phyloP scores from a whole-genome alignment of 1,140 invertebrate species.

The Ladona fulva region DNA sequence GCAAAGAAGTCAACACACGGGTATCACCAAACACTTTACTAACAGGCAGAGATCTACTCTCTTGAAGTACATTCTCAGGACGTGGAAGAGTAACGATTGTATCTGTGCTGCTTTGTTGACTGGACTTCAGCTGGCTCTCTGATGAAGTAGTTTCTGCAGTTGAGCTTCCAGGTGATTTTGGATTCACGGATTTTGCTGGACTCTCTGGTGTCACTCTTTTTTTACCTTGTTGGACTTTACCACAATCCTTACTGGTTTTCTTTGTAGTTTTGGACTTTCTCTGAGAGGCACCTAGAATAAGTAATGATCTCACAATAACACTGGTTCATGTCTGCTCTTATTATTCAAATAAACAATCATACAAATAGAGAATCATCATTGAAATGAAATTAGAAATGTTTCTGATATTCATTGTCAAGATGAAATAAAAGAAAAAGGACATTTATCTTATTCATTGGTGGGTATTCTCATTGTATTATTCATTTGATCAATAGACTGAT shows the following conservation, averaged over 20 bases:
- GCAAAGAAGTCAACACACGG: neutral
- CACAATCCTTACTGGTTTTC: neutral
- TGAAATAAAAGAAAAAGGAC: too few species aligned
- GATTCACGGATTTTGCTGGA: neutral
- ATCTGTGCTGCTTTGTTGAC: neutral
- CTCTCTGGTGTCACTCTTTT: too few species aligned
- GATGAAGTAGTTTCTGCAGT: neutral
- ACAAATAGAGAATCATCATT: too few species aligned
- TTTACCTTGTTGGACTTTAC: too few species aligned
- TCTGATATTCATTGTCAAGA: too few species aligned
- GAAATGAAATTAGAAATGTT: too few species aligned
- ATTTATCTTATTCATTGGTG: too few species aligned
- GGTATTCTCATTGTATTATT: too few species aligned
- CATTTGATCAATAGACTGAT: too few species aligned
- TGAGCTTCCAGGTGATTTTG: neutral
- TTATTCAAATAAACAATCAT: too few species aligned
- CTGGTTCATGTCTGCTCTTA: too few species aligned
- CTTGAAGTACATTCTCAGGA: neutral
- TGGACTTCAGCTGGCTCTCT: neutral
- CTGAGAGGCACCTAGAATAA: neutral
- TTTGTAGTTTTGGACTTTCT: neutral
- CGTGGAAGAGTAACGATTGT: neutral
- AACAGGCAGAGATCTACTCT: neutral
- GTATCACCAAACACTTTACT: neutral
- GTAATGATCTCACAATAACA: too few species aligned